Conservation (phyloP, 2,888 invertebrate species). For the Heteromurus nitidus region DNA sequence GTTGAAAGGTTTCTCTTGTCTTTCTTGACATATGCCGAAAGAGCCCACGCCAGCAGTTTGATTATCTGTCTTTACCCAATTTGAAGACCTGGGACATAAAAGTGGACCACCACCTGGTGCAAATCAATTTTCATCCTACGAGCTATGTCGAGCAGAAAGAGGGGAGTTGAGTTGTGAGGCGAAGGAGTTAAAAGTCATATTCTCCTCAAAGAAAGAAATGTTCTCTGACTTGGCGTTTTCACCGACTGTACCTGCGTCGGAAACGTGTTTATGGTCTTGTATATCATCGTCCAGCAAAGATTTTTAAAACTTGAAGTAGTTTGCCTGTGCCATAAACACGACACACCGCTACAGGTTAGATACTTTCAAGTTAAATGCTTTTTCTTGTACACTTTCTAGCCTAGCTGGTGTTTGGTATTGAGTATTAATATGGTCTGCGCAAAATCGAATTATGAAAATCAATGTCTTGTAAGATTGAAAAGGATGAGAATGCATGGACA, state of each 20-base stretch:
- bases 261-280: conserved; percentile 57
- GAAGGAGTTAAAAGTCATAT: background rate
- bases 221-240: conserved; percentile 38
- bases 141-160: conserved; percentile 48
- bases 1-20: conserved; percentile 22
- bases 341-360: no score
- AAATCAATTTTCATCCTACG: conserved; percentile 64
- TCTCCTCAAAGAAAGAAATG: conserved; percentile 20
- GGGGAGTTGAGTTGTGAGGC: background rate
- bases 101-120: conserved; percentile 53
- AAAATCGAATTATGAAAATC: no score
- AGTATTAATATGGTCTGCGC: no score
- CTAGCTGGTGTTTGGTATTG: no score
- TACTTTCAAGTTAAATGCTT: no score
- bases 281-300: no score
- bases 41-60: conserved; percentile 45
- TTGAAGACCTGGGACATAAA: conserved; percentile 40
- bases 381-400: no score
- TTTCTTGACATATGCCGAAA: conserved; percentile 36
- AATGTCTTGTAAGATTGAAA: no score
- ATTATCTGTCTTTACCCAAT: conserved; percentile 49
- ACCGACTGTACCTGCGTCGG: conserved; percentile 38
- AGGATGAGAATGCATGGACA: no score
- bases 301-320: no score
- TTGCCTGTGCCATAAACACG: no score